phyloP scores from a whole-genome alignment of 2,797 vertebrate genomes.

The Novumbra hubbsi region DNA sequence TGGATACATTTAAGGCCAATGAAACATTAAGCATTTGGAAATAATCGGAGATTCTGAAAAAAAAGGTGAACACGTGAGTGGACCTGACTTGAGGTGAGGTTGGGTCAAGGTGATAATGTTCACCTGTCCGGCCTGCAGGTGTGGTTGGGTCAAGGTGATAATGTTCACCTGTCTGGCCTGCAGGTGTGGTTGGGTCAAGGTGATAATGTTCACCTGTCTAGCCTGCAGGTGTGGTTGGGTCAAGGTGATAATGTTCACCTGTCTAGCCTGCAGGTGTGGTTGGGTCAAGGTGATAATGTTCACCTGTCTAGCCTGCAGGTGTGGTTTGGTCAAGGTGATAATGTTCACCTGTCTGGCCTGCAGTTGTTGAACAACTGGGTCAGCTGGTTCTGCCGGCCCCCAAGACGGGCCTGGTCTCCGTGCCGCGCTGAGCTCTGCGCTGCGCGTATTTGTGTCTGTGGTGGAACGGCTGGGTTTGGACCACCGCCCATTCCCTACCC shows the following conservation, averaged over 20 bases:
- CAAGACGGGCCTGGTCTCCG: neutral
- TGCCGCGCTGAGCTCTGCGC: neutral
- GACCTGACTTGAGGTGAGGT: neutral
- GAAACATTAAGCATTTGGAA: neutral
- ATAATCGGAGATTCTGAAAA: neutral
- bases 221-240: neutral
- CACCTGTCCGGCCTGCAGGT: neutral
- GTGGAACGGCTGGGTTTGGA: slow-evolving; percentile 87
- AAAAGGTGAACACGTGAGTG: neutral
- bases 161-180: neutral
- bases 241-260: neutral
- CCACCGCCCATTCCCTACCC: slow-evolving; percentile 89
- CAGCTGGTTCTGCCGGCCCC: slow-evolving; percentile 61
- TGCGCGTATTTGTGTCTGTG: slow-evolving; percentile 7
- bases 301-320: neutral
- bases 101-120: neutral
- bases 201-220: neutral
- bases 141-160: neutral
- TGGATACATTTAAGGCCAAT: neutral
- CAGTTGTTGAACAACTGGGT: too few relatives aligned
- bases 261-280: neutral
- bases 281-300: neutral
- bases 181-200: neutral
- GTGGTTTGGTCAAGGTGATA: neutral
- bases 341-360: neutral